phyloP scores from a whole-genome alignment of 1,140 invertebrate species.

The Lamellibrachia luymesi region DNA sequence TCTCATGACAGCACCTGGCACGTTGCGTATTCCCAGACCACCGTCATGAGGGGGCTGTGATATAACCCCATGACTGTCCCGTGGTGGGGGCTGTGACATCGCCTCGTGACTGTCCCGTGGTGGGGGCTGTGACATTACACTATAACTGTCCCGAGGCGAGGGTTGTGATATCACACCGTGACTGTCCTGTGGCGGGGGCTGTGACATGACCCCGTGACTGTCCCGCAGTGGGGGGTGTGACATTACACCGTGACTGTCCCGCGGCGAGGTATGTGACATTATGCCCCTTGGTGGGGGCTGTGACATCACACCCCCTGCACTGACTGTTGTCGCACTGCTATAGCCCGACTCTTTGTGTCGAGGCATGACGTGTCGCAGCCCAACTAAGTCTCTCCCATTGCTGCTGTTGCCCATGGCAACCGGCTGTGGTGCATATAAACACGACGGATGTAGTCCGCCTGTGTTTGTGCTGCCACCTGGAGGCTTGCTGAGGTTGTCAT shows the following conservation, averaged over 20 bases:
- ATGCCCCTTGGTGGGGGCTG: not conserved
- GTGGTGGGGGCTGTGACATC: not conserved
- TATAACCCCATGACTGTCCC: not conserved
- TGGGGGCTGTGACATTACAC: too few relatives aligned
- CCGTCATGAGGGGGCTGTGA: not conserved
- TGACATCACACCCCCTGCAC: not conserved
- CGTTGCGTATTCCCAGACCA: constrained; percentile 17
- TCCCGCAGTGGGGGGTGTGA: not conserved
- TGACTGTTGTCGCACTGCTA: not conserved
- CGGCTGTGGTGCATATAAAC: not conserved
- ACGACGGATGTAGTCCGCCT: too few relatives aligned
- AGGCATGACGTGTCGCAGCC: not conserved
- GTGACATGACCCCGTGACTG: too few relatives aligned
- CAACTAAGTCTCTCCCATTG: not conserved
- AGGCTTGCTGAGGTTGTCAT: not conserved
- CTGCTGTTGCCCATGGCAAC: not conserved
- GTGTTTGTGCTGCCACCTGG: not conserved
- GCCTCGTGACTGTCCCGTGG: not conserved
- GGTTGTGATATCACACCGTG: not conserved
- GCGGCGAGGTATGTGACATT: too few relatives aligned
- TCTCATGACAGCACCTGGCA: constrained; percentile 56
- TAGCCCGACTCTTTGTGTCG: not conserved
- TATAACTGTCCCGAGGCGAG: not conserved
- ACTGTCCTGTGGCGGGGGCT: not conserved
- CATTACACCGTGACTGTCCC: not conserved